Evolutionary conservation across 2,888 invertebrate species (phyloP).

Genomic region (Rotaria socialis): DNA sequence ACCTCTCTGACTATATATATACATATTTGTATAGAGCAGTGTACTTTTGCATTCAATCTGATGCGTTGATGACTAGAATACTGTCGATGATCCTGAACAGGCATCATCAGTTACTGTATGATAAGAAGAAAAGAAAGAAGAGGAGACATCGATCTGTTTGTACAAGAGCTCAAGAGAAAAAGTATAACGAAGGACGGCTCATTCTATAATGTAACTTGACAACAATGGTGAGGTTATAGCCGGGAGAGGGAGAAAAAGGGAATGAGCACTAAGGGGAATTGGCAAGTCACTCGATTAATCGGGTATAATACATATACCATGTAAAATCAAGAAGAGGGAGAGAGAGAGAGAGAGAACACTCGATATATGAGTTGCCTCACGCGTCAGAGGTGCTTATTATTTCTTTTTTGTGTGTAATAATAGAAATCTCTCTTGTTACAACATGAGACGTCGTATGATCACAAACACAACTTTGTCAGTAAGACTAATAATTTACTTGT

Average conservation of each 20-base stretch:
- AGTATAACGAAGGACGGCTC: neutral
- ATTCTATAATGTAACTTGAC: constrained; percentile 5
- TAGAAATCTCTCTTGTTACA: neutral
- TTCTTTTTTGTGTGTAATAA: neutral
- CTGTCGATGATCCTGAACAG: constrained; percentile 25
- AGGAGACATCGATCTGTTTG: neutral
- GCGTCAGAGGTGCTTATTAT: constrained; percentile 14
- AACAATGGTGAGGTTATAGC: constrained; percentile 25
- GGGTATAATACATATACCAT: neutral
- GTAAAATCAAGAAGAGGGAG: neutral
- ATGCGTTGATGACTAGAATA: neutral
- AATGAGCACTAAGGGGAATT: neutral
- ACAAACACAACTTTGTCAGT: neutral
- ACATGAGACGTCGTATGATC: neutral
- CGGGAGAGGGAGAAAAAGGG: neutral
- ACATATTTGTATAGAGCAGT: neutral
- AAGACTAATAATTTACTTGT: neutral
- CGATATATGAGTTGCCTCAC: neutral
- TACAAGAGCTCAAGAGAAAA: constrained; percentile 29
- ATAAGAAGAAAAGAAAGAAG: neutral
- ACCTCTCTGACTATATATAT: neutral
- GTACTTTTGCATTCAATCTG: neutral
- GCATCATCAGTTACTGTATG: neutral
- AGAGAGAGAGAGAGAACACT: neutral
- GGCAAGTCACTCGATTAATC: constrained; percentile 19